Evolutionary conservation across 2,797 vertebrate genomes (phyloP), one percentile per base, ranked within the genome.

Genomic region (Coilia nasus): DNA sequence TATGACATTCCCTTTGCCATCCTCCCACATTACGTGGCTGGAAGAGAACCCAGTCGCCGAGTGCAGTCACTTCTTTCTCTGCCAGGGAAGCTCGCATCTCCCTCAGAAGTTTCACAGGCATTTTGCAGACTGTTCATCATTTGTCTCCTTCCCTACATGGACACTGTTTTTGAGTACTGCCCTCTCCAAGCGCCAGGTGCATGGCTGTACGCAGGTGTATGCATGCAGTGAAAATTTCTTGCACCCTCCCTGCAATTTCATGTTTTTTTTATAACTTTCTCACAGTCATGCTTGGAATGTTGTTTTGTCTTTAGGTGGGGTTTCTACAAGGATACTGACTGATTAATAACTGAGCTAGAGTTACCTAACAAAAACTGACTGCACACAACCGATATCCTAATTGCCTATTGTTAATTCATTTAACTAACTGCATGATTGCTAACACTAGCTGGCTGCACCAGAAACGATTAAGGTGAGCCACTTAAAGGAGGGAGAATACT

Each of bases 401-500:
- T 47, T 47, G 46, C 46, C 10, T 4, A 47, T 47, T 10, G 46
- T n/a, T n/a, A n/a, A 47, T 14, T 3, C 12, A 71, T 14, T 28
- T 35, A 31, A 14, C 28, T 31, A 71, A 71, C 3, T 71, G 23
- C 64, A 57, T 57, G 15, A 19, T 12, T 50, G 23, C 60, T 9
- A 62, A 67, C 25, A 67, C 62, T 11, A 67, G 15, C 23, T 67
- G 25, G 25, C 62, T 67, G 25, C 23, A 67, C 3, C 62, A 67
- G 23, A 25, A 11, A 41, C 17, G 4, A 62, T 62, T 35, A 31
- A 41, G 10, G 15, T 35, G 25, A 57, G 4, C 3, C 56, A 50
- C 3, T 50, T 12, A 28, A 15, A 11, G n/a, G 46, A 17, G 28
- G 28, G 28, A 17, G 62, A 82, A 96, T 94, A 90, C 88, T 83